A percentile compares a stretch with the other conserved stretches of the same genome.
phyloP scores from a whole-genome alignment of 2,797 vertebrate species.

The Lycodopsis pacificus region DNA sequence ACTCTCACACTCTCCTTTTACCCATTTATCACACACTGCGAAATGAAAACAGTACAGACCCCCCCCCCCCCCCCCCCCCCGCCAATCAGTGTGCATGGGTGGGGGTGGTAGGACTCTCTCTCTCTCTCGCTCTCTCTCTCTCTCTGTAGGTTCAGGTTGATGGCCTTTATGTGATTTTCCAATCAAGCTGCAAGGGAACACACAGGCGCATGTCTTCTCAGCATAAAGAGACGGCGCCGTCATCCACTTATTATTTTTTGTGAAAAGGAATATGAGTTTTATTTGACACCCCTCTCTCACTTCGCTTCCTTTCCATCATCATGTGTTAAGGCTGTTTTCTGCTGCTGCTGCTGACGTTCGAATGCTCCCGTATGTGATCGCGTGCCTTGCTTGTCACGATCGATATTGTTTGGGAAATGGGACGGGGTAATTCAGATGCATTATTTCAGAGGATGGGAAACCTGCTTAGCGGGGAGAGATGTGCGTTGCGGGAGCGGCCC shows the following conservation, averaged over 20 bases:
- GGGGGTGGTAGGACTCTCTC: constrained; percentile 6
- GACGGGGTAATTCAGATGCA: constrained; percentile 83
- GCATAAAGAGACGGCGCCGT: constrained; percentile 56
- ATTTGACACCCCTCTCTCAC: constrained; percentile 61
- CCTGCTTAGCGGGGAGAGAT: constrained; percentile 68
- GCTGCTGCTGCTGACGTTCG: constrained; percentile 65
- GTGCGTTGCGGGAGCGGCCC: constrained; percentile 65
- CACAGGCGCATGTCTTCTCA: constrained; percentile 48
- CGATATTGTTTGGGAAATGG: constrained; percentile 78
- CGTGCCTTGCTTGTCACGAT: constrained; percentile 80
- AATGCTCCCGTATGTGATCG: constrained; percentile 77
- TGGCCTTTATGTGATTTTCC: constrained; percentile 69
- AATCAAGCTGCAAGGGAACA: constrained; percentile 62
- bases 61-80: neutral
- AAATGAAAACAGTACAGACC: constrained; percentile 55
- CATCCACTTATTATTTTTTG: constrained; percentile 69
- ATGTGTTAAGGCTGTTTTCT: constrained; percentile 66
- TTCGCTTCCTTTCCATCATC: constrained; percentile 63
- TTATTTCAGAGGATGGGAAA: constrained; percentile 79
- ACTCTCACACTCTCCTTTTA: constrained; percentile 19
- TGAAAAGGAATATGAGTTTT: constrained; percentile 56
- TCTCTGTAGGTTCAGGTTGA: constrained; percentile 52
- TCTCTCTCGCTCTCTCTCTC: neutral
- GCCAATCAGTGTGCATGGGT: constrained; percentile 30
- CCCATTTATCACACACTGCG: constrained; percentile 56